These are phyloP conservation scores for Prinia subflava DNA, from an alignment of 2,113 vertebrate genomes.

Conservation along the genomic window DNA sequence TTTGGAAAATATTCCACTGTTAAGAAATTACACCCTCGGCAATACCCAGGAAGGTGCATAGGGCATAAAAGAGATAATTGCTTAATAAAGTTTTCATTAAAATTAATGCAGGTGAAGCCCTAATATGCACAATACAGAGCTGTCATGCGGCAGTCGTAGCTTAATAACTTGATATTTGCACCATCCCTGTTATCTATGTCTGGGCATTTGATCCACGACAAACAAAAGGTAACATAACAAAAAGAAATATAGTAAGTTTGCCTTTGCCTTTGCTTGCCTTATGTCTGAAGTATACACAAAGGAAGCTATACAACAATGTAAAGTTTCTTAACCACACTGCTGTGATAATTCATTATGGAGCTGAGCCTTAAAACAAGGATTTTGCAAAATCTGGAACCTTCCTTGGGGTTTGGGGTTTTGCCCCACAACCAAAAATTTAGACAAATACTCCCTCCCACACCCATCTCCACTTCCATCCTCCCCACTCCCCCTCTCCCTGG, in stretches of 20 bases:
- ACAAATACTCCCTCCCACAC: accelerated
- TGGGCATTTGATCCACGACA: neutral
- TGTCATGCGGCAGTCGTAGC: neutral
- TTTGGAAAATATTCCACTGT: neutral
- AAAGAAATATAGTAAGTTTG: neutral
- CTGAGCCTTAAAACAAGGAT: neutral
- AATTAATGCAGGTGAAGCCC: neutral
- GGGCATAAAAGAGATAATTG: neutral
- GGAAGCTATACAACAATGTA: neutral
- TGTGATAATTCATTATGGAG: neutral
- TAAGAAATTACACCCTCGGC: neutral
- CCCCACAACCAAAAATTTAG: neutral
- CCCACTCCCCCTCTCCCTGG: accelerated
- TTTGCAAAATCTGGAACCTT: neutral
- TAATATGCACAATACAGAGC: neutral
- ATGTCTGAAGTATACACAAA: neutral
- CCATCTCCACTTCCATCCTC: accelerated
- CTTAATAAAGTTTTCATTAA: neutral
- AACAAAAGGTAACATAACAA: neutral
- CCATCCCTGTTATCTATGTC: neutral
- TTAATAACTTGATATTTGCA: neutral
- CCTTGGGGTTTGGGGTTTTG: neutral
- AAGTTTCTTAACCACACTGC: neutral
- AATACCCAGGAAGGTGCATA: neutral
- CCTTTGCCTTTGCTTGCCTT: neutral